phyloP scores from a whole-genome alignment of 2,113 vertebrate genomes.

The Ciconia maguari region DNA sequence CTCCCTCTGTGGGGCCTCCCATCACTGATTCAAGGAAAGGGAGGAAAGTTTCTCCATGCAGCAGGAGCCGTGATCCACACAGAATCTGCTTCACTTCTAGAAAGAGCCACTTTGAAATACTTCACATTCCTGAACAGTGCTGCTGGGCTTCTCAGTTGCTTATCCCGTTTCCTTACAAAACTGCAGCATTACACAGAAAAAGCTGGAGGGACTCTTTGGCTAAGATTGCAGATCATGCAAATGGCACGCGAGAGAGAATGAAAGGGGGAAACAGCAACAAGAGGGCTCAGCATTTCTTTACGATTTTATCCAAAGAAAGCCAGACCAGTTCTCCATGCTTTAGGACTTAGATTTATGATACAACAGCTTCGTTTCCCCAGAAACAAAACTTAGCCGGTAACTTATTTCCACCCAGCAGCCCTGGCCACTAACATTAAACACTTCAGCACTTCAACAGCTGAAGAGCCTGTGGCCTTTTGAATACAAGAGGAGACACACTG shows the following conservation, averaged over 20 bases:
- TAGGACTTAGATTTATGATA: neutral
- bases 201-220: neutral
- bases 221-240: neutral
- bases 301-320: constrained; percentile 37
- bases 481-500: neutral
- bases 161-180: neutral
- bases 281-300: neutral
- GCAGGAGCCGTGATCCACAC: neutral
- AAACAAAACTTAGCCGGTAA: constrained; percentile 1
- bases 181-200: neutral
- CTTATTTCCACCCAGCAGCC: neutral
- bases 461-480: neutral
- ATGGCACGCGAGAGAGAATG: neutral
- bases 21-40: neutral
- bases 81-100: constrained; percentile 39
- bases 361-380: neutral
- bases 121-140: constrained; percentile 23
- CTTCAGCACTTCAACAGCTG: neutral
- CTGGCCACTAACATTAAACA: neutral
- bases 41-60: neutral
- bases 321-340: neutral
- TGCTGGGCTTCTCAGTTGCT: neutral
- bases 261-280: neutral
- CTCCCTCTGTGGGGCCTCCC: neutral
- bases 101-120: constrained; percentile 23